These are phyloP conservation scores for Verasper variegatus DNA, from an alignment of 2,113 vertebrate species.

Conservation along the genomic window DNA sequence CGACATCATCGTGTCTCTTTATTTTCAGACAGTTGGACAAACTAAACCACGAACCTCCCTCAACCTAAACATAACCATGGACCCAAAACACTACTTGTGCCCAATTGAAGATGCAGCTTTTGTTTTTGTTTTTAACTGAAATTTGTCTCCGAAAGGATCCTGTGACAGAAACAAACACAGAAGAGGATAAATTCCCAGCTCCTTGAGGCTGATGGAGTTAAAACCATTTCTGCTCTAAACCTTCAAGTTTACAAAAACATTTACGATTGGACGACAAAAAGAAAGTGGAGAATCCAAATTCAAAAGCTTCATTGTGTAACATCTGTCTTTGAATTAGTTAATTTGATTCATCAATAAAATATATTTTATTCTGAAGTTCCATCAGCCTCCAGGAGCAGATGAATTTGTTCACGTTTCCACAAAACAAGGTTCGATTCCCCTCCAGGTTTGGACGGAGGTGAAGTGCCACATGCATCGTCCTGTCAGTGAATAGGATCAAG, in stretches of 20 bases:
- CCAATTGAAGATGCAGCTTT: too few species aligned
- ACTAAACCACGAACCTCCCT: too few species aligned
- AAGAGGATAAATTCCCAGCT: neutral
- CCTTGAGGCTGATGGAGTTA: neutral
- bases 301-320: too few species aligned
- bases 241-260: neutral
- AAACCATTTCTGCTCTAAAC: neutral
- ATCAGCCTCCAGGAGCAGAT: conserved; percentile 13
- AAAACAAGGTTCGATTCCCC: too few species aligned
- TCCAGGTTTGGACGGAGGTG: too few species aligned
- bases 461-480: neutral
- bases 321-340: neutral
- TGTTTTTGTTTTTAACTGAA: too few species aligned
- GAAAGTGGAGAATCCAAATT: neutral
- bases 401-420: neutral
- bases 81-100: too few species aligned
- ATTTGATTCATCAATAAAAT: neutral
- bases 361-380: neutral
- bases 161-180: neutral
- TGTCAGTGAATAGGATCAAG: neutral
- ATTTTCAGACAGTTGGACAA: too few species aligned
- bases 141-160: too few species aligned
- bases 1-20: too few species aligned
- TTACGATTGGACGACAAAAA: neutral
- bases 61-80: too few species aligned